Evolutionary conservation across 2,888 invertebrate genomes (phyloP).

Genomic region (Glyphotaelius pellucidus): DNA sequence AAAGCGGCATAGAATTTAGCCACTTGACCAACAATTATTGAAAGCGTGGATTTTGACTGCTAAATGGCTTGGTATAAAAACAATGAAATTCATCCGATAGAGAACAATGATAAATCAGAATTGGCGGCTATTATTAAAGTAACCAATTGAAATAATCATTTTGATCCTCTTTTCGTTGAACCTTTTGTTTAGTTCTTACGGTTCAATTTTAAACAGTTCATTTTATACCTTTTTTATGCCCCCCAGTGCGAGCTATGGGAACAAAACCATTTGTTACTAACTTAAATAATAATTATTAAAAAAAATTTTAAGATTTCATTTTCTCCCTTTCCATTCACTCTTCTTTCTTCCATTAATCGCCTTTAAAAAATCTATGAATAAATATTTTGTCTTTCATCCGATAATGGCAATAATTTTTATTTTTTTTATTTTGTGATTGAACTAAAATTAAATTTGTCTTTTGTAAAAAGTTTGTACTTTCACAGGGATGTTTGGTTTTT

Average conservation of each 20-base stretch:
- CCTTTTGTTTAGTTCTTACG: neutral
- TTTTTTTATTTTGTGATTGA: neutral
- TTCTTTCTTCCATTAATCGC: neutral
- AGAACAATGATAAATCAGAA: constrained; percentile 20
- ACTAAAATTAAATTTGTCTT: too few species aligned
- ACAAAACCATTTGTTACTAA: constrained; percentile 21
- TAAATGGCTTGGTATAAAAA: neutral
- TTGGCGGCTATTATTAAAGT: neutral
- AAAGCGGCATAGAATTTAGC: neutral
- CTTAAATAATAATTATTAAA: constrained; percentile 3
- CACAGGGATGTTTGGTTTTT: neutral
- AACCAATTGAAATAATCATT: constrained; percentile 28
- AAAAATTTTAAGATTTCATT: neutral
- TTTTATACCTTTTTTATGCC: constrained; percentile 46
- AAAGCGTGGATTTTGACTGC: neutral
- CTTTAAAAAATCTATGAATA: neutral
- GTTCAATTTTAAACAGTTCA: neutral
- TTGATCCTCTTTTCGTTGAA: constrained; percentile 12
- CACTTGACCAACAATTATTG: neutral
- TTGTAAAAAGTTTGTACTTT: too few species aligned
- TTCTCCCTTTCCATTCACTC: too few species aligned
- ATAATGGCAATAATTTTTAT: neutral
- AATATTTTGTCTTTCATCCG: neutral
- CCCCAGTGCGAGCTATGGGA: constrained; percentile 48
- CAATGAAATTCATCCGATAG: neutral